Base-by-base conservation (phyloP, 2,797 vertebrate genomes). In the Petrocephalus schoutedeni region DNA sequence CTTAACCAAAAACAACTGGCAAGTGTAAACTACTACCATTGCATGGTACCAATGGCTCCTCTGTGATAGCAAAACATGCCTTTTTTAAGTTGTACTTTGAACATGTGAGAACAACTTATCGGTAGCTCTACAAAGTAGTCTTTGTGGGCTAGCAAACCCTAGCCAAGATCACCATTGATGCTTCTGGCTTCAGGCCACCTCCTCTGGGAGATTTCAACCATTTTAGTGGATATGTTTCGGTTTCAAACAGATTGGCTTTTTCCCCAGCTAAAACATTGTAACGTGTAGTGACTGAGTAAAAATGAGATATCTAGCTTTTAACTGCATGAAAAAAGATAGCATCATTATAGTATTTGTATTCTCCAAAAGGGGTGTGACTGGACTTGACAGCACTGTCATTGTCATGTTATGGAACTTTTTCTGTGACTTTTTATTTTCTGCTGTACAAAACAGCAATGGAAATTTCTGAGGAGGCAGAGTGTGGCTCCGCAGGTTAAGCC, bases 1-100 rank as follows among this genome's bases (percentile, higher is more conserved):
- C 59, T 82, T 88, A 86, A 54, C 86, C n/a, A 67, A 49, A 59
- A 86, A 74, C 83, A 83, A 58, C 84, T 88, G 74, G 74, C 57
- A 61, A 41, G 32, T 21, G 74, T 41, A 16, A 87, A 28, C 23
- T 19, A 21, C 6, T 74, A 87, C 59, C 56, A 32, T 49, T 4
- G 1, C 41, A 83, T 53, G 58, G 21, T 28, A 8, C 67, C 58
- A 41, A 3, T 32, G 41, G 64, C 57, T 19, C 23, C 45, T 45
- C 51, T 12, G 14, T 61, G 28, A 28, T 67, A 45, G 5, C 23
- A 49, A 51, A 86, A 86, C 10, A 61, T 51, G 28, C 23, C 59
- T 53, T 71, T 74, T 57, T 67, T n/a, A 1, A 64, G 28, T 49
- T 61, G 49, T 32, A 67, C 64, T 71, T 21, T 19, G 14, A 67